Base-by-base conservation (phyloP, 2,113 vertebrate species). In the Lathamus discolor region DNA sequence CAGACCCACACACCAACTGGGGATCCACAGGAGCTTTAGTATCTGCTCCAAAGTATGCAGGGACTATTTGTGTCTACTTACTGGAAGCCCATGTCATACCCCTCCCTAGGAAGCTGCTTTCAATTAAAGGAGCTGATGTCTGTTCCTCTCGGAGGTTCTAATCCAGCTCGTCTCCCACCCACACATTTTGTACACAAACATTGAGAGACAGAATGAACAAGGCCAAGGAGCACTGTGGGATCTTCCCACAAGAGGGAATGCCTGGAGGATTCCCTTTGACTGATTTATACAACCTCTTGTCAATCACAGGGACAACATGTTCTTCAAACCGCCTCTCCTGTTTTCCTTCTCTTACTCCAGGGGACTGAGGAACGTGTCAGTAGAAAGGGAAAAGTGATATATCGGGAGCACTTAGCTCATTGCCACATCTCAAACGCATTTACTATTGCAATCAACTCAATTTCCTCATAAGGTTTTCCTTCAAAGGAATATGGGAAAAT, bases 111-210 rank as follows among this genome's bases (percentile, higher is more conserved):
- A 97, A 96, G 95, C 98, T 98, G 97, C 96, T 98, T 98, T 97
- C 97, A 98, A 97, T 98, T 98, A 98, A 80, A 97, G 91, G 78
- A 97, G 95, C 95, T 97, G 74, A 96, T 96, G 97, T 93, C 97
- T 97, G 95, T 96, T 97, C 95, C 93, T 98, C 96, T 96, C 31
- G 4, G 96, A 97, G 96, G 88, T 97, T 98, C 63, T 94, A 98
- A 98, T 97, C 96, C 96, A 96, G 96, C 95, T 97, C 49, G 55
- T 98, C 96, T 98, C 96, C 97, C 95, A 97, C 97, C 97, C 97
- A 98, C 97, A 97, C 97, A 95, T 81, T 86, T 67, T 66, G 95
- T 96, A 96, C 96, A 97, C 97, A 98, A 95, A 97, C 88, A 93
- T 74, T 2, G 35, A 86, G 91, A 97, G 96, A 94, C 6, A 24